phyloP scores from a whole-genome alignment of 2,888 invertebrate genomes.

The Ferrisia virgata region DNA sequence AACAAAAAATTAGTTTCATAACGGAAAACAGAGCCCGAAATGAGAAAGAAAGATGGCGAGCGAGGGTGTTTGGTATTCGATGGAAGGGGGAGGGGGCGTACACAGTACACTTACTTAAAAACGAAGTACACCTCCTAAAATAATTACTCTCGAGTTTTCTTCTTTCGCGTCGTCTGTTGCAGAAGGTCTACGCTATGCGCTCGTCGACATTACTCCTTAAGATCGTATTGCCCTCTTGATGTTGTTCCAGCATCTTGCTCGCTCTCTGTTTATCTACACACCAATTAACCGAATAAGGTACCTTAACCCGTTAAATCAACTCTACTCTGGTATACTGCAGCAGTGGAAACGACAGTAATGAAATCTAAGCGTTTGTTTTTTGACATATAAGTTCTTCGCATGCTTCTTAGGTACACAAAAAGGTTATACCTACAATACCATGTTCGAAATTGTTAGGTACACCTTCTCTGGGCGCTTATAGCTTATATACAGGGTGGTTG shows the following conservation, averaged over 20 bases:
- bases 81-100: not conserved
- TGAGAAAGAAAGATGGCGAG: not conserved
- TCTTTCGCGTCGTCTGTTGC: not conserved
- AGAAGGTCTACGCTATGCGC: not conserved
- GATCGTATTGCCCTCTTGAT: not conserved
- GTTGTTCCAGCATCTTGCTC: not conserved
- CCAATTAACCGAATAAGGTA: constrained; percentile 21
- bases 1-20: constrained; percentile 19
- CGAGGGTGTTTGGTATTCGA: not conserved
- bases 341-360: not conserved
- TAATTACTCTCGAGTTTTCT: constrained; percentile 6
- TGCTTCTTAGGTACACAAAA: not conserved
- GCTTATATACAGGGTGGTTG: not conserved
- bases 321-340: not conserved
- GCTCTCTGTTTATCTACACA: not conserved
- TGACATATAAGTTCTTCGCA: not conserved
- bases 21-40: not conserved
- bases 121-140: not conserved
- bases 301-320: constrained; percentile 16
- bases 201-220: not conserved
- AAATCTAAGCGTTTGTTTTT: constrained; percentile 17
- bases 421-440: no score
- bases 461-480: not conserved
- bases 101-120: not conserved
- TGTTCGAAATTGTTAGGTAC: not conserved